Evolutionary conservation across 2,888 invertebrate species (phyloP).

Genomic region (Conchocele bisecta): DNA sequence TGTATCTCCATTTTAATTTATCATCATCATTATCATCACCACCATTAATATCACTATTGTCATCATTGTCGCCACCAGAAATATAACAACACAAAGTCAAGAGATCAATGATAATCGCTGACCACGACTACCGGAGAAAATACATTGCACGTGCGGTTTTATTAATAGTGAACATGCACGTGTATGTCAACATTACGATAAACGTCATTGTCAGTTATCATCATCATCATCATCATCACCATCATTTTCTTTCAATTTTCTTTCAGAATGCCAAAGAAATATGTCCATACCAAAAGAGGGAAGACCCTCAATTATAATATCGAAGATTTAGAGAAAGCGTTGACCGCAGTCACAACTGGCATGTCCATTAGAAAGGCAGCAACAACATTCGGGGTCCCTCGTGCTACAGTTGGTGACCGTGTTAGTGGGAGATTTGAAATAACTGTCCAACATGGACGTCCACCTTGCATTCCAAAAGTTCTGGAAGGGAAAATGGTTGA

Average conservation of each 20-base stretch:
- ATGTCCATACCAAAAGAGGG: background rate
- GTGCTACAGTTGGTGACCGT: constrained; percentile 32
- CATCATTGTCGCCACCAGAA: too few species aligned
- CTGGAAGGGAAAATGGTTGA: constrained; percentile 40
- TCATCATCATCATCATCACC: constrained; percentile 2
- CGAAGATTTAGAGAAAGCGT: background rate
- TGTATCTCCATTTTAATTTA: too few species aligned
- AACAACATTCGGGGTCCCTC: constrained; percentile 23
- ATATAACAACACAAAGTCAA: too few species aligned
- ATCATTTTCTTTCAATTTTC: constrained; percentile 1
- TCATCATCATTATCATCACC: too few species aligned
- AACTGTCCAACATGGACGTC: constrained; percentile 18
- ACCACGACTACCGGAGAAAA: too few species aligned
- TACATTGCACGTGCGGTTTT: too few species aligned
- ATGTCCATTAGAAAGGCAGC: constrained; percentile 33
- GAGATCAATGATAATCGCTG: too few species aligned
- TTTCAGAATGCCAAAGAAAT: constrained; percentile 5
- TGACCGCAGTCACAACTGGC: constrained; percentile 8
- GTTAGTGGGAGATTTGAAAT: constrained; percentile 15
- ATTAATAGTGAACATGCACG: too few species aligned
- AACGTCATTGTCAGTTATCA: too few species aligned
- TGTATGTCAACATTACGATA: too few species aligned
- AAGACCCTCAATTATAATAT: background rate
- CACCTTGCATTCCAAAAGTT: constrained; percentile 22
- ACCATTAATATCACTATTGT: too few species aligned